phyloP scores from a whole-genome alignment of 2,113 vertebrate species.

The Oncorhynchus clarkii region DNA sequence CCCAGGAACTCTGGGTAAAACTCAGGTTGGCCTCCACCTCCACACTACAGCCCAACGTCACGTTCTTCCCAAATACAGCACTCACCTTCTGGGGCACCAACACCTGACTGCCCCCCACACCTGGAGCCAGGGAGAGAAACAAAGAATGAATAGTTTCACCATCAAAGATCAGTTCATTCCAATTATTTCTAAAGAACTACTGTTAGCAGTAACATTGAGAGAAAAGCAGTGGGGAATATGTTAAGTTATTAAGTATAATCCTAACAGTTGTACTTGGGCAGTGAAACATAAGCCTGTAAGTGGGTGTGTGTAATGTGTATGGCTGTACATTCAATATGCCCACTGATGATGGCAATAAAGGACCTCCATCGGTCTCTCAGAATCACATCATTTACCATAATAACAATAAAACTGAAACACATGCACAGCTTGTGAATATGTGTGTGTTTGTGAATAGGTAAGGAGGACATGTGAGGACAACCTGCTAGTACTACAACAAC shows the following conservation, averaged over 20 bases:
- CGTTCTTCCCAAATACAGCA: slow-evolving; percentile 93
- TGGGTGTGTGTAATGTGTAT: too few species aligned
- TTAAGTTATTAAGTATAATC: background rate
- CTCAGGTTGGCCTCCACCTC: slow-evolving; percentile 84
- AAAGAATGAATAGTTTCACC: background rate
- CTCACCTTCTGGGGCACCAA: slow-evolving; percentile 85
- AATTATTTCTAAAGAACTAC: background rate
- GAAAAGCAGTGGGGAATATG: background rate
- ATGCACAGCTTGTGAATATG: too few species aligned
- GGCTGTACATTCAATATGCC: too few species aligned
- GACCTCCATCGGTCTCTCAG: too few species aligned
- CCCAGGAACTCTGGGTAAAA: slow-evolving; percentile 94
- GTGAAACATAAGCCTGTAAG: too few species aligned
- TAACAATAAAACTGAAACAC: too few species aligned
- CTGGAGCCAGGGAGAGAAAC: slow-evolving; percentile 59
- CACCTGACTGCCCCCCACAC: slow-evolving; percentile 85
- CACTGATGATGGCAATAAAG: too few species aligned
- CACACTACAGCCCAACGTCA: slow-evolving; percentile 88
- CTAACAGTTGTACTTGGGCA: too few species aligned
- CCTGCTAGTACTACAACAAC: too few species aligned
- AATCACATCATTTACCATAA: too few species aligned
- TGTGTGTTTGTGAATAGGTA: too few species aligned
- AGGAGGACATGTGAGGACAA: too few species aligned
- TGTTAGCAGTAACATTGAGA: background rate
- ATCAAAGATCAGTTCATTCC: background rate